Percentiles rank a stretch among this genome's conserved stretches.
Conservation (phyloP, 2,797 vertebrate genomes). For the Oryzias sinensis region DNA sequence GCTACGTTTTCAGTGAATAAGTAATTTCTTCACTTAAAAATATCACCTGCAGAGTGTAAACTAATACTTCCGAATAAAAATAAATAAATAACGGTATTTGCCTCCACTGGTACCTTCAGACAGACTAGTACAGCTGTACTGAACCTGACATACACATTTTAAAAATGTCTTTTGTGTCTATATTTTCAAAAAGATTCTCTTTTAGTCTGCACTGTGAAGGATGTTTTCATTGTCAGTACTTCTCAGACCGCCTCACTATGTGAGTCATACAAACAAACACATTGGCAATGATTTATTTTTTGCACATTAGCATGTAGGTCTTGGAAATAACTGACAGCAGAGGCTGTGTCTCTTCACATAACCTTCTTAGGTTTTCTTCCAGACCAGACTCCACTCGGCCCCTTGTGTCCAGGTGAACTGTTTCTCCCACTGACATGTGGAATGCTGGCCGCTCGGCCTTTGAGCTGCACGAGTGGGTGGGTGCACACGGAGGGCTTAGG, state of each 20-base stretch:
- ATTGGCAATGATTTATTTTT: constrained; percentile 23
- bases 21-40: constrained; percentile 26
- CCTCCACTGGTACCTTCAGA: background rate
- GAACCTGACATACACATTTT: no score
- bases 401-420: constrained; percentile 66
- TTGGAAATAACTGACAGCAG: background rate
- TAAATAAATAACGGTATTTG: background rate
- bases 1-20: constrained; percentile 34
- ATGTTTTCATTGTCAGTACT: constrained; percentile 36
- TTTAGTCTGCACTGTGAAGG: constrained; percentile 3
- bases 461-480: constrained; percentile 26
- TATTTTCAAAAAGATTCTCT: no score
- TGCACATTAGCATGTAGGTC: constrained; percentile 12
- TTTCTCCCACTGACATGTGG: constrained; percentile 65
- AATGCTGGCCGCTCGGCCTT: constrained; percentile 60
- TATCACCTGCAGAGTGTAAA: constrained; percentile 16
- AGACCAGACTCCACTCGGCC: constrained; percentile 57
- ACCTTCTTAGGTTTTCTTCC: constrained; percentile 10
- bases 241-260: constrained; percentile 23
- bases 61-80: background rate
- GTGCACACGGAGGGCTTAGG: constrained; percentile 43
- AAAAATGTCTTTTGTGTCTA: no score
- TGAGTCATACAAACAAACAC: constrained; percentile 26
- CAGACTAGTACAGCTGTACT: background rate
- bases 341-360: constrained; percentile 16